Evolutionary conservation across 2,797 vertebrate genomes (phyloP).

Genomic region (Malurus splendens): DNA sequence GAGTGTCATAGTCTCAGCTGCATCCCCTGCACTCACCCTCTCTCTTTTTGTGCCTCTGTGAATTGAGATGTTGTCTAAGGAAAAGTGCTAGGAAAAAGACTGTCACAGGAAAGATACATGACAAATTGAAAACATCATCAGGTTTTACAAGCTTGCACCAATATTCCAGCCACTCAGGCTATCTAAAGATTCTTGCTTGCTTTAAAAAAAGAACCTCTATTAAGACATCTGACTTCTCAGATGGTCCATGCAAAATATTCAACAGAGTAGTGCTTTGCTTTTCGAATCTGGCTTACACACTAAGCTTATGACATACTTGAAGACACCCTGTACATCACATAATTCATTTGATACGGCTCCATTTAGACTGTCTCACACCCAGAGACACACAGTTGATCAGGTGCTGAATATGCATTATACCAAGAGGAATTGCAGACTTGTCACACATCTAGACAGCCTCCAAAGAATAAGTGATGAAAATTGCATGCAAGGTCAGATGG

Average conservation of each 20-base stretch:
- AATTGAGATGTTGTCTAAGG: neutral
- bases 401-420: slow-evolving; percentile 48
- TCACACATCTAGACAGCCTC: slow-evolving; percentile 21
- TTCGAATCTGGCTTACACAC: neutral
- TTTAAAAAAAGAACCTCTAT: neutral
- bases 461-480: slow-evolving; percentile 44
- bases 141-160: neutral
- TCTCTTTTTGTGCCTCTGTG: neutral
- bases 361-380: slow-evolving; percentile 34
- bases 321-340: slow-evolving; percentile 9
- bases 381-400: slow-evolving; percentile 41
- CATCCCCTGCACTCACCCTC: neutral
- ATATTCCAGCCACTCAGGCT: neutral
- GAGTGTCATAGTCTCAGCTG: neutral
- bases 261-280: neutral
- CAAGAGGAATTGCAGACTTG: slow-evolving; percentile 16
- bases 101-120: neutral
- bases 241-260: neutral
- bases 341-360: neutral
- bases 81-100: neutral
- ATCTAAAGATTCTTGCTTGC: neutral
- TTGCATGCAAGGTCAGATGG: slow-evolving; percentile 57
- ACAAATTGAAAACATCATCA: neutral
- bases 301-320: neutral
- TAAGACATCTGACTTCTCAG: neutral